Conservation (phyloP, 2,888 invertebrate species). For the Morinoia aosen region DNA sequence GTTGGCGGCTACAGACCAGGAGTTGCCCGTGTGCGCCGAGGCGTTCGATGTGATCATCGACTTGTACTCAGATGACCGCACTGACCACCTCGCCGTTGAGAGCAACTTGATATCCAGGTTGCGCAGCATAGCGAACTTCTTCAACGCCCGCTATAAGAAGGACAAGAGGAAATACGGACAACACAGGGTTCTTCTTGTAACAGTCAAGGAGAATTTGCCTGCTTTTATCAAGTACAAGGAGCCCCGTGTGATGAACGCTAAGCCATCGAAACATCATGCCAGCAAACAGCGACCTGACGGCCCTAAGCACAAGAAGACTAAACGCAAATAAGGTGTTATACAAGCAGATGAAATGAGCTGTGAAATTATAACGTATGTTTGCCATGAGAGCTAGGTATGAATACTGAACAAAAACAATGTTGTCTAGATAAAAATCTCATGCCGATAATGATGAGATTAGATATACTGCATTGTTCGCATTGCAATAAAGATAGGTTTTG, state of each 20-base stretch:
- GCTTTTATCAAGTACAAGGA: slow-evolving; percentile 82
- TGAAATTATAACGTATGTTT: no score
- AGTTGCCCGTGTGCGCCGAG: slow-evolving; percentile 83
- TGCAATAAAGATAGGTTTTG: no score
- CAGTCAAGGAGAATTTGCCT: slow-evolving; percentile 79
- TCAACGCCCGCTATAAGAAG: slow-evolving; percentile 74
- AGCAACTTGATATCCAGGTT: slow-evolving; percentile 79
- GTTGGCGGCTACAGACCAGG: slow-evolving; percentile 73
- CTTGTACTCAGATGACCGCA: slow-evolving; percentile 83
- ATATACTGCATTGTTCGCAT: no score
- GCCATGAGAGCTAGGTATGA: no score
- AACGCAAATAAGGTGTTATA: background rate
- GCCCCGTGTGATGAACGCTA: slow-evolving; percentile 43
- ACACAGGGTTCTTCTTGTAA: slow-evolving; percentile 80
- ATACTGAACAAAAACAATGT: no score
- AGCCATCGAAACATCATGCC: background rate
- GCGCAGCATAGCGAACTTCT: slow-evolving; percentile 75
- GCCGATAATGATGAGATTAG: no score
- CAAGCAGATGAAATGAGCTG: no score
- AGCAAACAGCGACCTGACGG: slow-evolving; percentile 8
- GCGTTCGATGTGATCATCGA: slow-evolving; percentile 83
- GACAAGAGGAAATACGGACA: slow-evolving; percentile 79
- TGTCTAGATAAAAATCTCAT: no score
- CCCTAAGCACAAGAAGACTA: background rate
- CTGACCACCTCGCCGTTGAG: slow-evolving; percentile 78